Evolutionary conservation across 2,797 vertebrate genomes (phyloP), one percentile per base, ranked within the genome.

Genomic region (Alosa sapidissima): DNA sequence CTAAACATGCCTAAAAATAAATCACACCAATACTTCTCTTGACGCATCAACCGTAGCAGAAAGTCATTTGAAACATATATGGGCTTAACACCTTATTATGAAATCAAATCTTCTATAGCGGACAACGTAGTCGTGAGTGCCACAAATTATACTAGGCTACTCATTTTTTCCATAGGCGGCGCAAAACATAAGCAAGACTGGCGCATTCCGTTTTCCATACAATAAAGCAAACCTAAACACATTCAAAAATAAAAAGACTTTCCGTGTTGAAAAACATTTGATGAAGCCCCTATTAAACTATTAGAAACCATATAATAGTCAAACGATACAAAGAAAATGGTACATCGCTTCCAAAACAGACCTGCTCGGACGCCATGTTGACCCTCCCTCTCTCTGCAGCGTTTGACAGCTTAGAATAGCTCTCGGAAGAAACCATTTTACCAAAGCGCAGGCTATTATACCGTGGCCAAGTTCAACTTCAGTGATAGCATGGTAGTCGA

Each of bases 291-390:
- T 45, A 3, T 0, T 75, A 36, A 36, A 36, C 62, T 4, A 1
- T 45, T 11, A 45, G 14, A 45, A 36, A 45, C 68, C 36, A 14
- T 41, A 75, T 3, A 11, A 75, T 11, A 45, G 68, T 36, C 68
- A 45, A 75, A 45, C 19, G 13, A 16, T 7, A 75, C 36, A 33
- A 91, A 92, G 68, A 75, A 72, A 87, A 87, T 36, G 86, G 86
- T 21, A 90, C 84, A 89, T 89, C 81, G 24, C 7, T 41, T 82
- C 89, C 4, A 92, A 92, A 92, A 93, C 95, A 92, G 94, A 96
- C 96, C 96, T 96, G 95, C 41, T 96, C 96, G 0, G 96, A 95
- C 95, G 96, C 96, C 96, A 96, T 96, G 92, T 94, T 95, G 91
- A 90, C 91, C 92, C 93, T 93, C 93, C 92, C 93, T 94, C 92